phyloP scores from a whole-genome alignment of 2,113 vertebrate species.

The Coregonus clupeaformis region DNA sequence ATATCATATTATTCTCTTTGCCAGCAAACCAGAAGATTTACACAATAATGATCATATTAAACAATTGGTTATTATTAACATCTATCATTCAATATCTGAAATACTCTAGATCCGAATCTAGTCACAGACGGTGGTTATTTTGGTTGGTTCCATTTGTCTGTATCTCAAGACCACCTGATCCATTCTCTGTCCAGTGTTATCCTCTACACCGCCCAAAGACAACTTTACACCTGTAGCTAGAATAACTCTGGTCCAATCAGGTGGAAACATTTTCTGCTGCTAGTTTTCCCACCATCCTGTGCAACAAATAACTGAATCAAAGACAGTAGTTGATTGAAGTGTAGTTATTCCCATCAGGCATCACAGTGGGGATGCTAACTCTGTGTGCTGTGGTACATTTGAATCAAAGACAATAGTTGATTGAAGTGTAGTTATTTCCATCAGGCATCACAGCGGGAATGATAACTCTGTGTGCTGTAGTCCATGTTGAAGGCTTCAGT shows the following conservation, averaged over 20 bases:
- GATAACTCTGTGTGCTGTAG: not conserved
- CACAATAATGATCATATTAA: conserved; percentile 22
- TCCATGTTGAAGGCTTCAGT: not conserved
- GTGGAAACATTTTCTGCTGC: no score
- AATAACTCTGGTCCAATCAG: not conserved
- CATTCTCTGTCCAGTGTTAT: not conserved
- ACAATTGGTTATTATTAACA: conserved; percentile 20
- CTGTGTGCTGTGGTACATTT: no score
- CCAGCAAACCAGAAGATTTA: conserved; percentile 35
- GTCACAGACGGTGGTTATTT: not conserved
- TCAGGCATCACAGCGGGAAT: conserved; percentile 30
- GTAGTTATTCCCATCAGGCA: conserved; percentile 33
- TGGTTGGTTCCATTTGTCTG: conserved; percentile 3
- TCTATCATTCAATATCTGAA: conserved; percentile 2
- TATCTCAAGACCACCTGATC: not conserved
- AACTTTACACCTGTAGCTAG: not conserved
- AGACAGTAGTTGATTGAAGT: not conserved
- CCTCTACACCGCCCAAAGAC: no score
- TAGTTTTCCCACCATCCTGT: not conserved
- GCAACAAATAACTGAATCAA: not conserved
- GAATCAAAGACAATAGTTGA: not conserved
- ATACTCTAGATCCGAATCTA: not conserved
- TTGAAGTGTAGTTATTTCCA: not conserved
- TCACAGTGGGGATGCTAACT: not conserved
- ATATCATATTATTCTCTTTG: conserved; percentile 23